Base-by-base conservation (phyloP, 2,113 vertebrate species). In the Platichthys flesus region DNA sequence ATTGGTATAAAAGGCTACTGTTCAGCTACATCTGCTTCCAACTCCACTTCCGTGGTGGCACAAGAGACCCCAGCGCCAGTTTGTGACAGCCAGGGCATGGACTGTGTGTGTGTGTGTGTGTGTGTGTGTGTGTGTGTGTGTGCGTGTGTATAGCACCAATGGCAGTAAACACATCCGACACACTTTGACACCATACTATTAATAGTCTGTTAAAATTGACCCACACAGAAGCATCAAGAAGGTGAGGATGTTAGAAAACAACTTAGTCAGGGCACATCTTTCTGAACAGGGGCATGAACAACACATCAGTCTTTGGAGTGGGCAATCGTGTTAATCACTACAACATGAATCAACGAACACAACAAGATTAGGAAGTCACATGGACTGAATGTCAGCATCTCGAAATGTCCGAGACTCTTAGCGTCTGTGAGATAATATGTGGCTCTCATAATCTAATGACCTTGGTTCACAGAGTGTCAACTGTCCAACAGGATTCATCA, bases 31-130 rank as follows among this genome's bases (percentile, higher is more conserved):
- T 83, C 86, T 88, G 79, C 83, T 90, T 87, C 89, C 66, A 45
- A 89, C 78, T 90, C 79, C 67, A 90, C 87, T 91, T 91, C 90
- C 84, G 87, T 84, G 89, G 88, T 79, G 85, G 78, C 82, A 89
- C 90, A 88, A 91, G 73, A 71, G 81, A 87, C 69, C 82, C 75
- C 78, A 83, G 89, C 66, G 72, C 83, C 85, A 85, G 81, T 90
- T 76, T 88, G 88, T 91, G 83, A 87, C 90, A 91, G 89, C 85
- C 78, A 83, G 85, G 77, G 71, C 83, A 74, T 69, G 55, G 55
- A 71, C 62, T 66, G 40, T 65, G 61, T 63, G 12, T 56, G 40
- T 65, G 61, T 63, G 12, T 56, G 40, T 65, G 61, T 63, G 12
- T 56, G 40, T 65, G 61, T 63, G 12, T 56, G 40, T 65, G 61